phyloP scores from a whole-genome alignment of 2,888 invertebrate genomes.

The Sisyra nigra region DNA sequence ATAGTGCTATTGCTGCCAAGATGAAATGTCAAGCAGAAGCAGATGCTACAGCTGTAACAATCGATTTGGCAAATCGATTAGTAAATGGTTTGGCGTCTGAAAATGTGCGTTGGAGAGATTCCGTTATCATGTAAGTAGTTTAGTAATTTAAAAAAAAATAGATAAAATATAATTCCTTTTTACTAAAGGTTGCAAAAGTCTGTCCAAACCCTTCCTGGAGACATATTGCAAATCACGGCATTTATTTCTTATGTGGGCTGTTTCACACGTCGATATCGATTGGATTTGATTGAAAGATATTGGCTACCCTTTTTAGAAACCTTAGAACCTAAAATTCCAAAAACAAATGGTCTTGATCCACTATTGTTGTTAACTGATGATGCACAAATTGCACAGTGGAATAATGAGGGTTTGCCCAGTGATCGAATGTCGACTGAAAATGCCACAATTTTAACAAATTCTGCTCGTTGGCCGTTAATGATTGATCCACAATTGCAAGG shows the following conservation, averaged over 20 bases:
- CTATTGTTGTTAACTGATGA: conserved; percentile 80
- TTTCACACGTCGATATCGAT: conserved; percentile 71
- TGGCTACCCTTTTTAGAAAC: conserved; percentile 69
- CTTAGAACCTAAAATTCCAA: conserved; percentile 58
- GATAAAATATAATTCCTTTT: conserved; percentile 18
- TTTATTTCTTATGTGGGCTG: conserved; percentile 93
- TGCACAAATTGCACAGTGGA: conserved; percentile 85
- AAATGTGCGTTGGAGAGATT: conserved; percentile 67
- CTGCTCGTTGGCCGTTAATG: conserved; percentile 86
- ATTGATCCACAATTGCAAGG: conserved; percentile 87
- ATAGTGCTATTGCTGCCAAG: conserved; percentile 71
- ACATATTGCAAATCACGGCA: conserved; percentile 74
- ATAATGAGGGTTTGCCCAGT: conserved; percentile 82
- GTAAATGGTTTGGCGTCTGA: conserved; percentile 89
- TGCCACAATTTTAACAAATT: conserved; percentile 79
- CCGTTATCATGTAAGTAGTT: conserved; percentile 32
- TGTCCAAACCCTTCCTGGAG: conserved; percentile 70
- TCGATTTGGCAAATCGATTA: conserved; percentile 79
- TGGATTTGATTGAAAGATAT: conserved; percentile 56
- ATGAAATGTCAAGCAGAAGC: conserved; percentile 86
- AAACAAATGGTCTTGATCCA: conserved; percentile 64
- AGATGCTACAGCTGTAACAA: conserved; percentile 74
- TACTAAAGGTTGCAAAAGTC: conserved; percentile 52
- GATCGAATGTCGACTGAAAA: conserved; percentile 92
- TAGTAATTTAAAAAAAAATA: not conserved